Base-by-base conservation (phyloP, 64 coral and sea anemone genomes). In the Actinia tenebrosa region DNA sequence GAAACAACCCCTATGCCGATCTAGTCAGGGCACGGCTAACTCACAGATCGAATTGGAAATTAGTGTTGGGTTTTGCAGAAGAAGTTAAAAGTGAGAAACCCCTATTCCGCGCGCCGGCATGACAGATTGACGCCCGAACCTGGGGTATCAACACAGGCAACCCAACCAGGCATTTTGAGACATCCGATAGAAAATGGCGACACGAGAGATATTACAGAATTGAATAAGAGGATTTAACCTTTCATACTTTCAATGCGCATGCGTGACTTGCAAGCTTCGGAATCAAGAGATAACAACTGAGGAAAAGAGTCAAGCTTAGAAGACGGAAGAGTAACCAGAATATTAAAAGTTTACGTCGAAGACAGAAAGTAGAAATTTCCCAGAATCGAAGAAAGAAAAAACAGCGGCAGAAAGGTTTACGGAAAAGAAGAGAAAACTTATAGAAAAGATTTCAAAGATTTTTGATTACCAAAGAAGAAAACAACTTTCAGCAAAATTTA, bases 181-280 rank as follows among this genome's bases (percentile, higher is more conserved):
- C 19, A 66, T 66, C n/a, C 63, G 63, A 66, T 14, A 66, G 20
- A 66, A n/a, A 66, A 66, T 66, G n/a, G 4, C n/a, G 19, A n/a
- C 19, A 66, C 7, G 22, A 66, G 63, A 66, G 63, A 23, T 3
- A 66, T 23, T 66, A 18, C 60, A 66, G n/a, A 20, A 20, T 0
- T 55, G 20, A 37, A 37, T 37, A 64, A 64, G 61, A 10, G 63
- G n/a, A 0, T 66, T 66, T n/a, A 66, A 7, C 1, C 19, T n/a
- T 66, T 66, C 63, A 66, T 23, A 22, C 10, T 66, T n/a, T 66
- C n/a, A 66, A 23, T 66, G 77, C 77, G 77, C 77, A 79, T 79
- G 77, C 77, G 77, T 79, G 77, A 79, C 77, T 79, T 79, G 77
- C 63, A 66, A 66, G 63, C 63, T 23, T n/a, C 15, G 63, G 15